Base-by-base conservation (phyloP, 2,113 vertebrate species). In the Rutilus rutilus region DNA sequence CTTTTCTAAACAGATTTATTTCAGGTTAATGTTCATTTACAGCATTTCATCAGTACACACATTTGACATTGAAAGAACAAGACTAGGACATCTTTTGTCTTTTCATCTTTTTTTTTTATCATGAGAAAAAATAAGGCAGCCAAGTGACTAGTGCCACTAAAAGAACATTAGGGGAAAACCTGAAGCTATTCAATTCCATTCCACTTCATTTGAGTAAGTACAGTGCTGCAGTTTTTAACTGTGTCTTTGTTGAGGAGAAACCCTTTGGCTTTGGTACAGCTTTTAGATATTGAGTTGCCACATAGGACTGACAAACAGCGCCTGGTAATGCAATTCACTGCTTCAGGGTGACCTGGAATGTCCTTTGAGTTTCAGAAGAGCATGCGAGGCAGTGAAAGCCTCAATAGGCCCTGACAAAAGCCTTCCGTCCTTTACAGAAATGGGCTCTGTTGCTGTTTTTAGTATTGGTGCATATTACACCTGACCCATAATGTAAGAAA, bases 291-390 rank as follows among this genome's bases (percentile, higher is more conserved):
- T 54, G 47, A 85, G 36, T 69, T 47, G 64, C 85, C 74, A 60
- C 25, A 62, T 75, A 73, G 47, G 82, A 71, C 75, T 83, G 78
- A 88, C 82, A 83, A 77, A 85, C 71, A 17, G 62, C 30, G 42
- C 36, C 78, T 74, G 76, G 86, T 88, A 90, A 90, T 89, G 87
- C 86, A 83, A 84, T 83, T 83, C 69, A 83, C 74, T 83, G 85
- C 85, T 84, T 84, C 67, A 15, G 78, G 89, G 86, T 82, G 65
- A 50, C 19, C 21, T 71, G 78, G 73, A 84, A 47, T 59, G 59
- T 83, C 65, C 80, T 57, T 14, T 23, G 73, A 8, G 81, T 86
- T 67, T 78, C 65, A 3, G 57, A 81, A 52, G 74, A 74, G 39
- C 25, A 73, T 73, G 57, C 14, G 57, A 60, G 83, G 64, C 81